Base-by-base conservation (phyloP, 2,888 invertebrate species). In the Drosophila maculinotata region DNA sequence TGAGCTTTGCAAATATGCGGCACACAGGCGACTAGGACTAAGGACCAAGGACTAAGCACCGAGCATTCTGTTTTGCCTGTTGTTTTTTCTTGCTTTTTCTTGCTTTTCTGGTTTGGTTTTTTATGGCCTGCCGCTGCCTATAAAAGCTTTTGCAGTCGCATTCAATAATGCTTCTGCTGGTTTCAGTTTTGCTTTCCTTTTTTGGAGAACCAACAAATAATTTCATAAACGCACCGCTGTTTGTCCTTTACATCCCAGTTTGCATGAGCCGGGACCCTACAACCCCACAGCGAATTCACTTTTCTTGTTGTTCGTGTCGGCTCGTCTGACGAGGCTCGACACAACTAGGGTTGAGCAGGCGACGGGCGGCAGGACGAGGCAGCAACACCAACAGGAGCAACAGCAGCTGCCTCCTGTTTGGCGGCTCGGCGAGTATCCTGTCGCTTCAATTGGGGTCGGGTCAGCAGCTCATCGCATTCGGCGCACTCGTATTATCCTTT, bases 391-490 rank as follows among this genome's bases (percentile, higher is more conserved):
- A 17, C 44, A 52, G 7, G 26, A 59, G 7, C 44, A 38, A 26
- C 57, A 53, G 73, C 84, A 58, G 84, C 87, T 78, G 79, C 71
- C 87, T 67, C 59, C 53, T 74, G 68, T 64, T 86, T 70, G 76
- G 63, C 59, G 51, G 69, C 58, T 35, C 59, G 15, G 15, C 59
- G 58, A 15, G 30, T 49, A 56, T 49, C 33, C 63, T 62, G 56
- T 45, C 45, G 44, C 53, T 58, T 70, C 38, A 69, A 64, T 77
- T 79, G 87, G 82, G 83, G 82, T 87, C 87, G 83, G 69, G 79
- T 85, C 82, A 65, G 51, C 68, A n/a, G 60, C 68, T 64, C 76
- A 65, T 47, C 48, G 76, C 49, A 51, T 57, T 72, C 60, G 36
- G 41, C 41, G 38, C 59, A 59, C 35, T 76, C 71, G 68, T 71